Evolutionary conservation across 2,113 vertebrate genomes (phyloP).

Genomic region (Pao palembangensis): DNA sequence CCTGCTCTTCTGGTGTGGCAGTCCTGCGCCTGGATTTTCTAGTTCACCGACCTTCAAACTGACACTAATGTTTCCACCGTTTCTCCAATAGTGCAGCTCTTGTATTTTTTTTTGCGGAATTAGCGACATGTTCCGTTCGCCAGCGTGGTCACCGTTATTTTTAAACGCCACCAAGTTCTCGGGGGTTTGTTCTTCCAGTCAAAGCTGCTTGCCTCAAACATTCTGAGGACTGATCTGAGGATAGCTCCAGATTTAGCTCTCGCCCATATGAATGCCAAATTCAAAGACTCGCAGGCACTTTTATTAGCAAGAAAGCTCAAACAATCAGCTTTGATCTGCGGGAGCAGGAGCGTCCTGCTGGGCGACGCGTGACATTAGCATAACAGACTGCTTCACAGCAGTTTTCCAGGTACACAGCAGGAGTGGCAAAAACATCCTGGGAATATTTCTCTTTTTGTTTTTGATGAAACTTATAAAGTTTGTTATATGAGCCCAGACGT

Average conservation of each 20-base stretch:
- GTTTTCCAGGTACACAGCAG: slow-evolving; percentile 18
- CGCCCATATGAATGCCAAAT: slow-evolving; percentile 34
- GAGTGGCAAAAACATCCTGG: neutral
- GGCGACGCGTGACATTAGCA: slow-evolving; percentile 42
- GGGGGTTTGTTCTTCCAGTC: slow-evolving; percentile 15
- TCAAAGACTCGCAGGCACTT: slow-evolving; percentile 22
- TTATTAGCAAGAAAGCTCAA: slow-evolving; percentile 36
- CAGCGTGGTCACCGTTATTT: slow-evolving; percentile 3
- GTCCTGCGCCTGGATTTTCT: no score
- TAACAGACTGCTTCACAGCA: slow-evolving; percentile 27
- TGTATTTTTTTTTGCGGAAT: neutral
- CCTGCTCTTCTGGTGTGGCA: slow-evolving; percentile 2
- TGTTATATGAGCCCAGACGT: no score
- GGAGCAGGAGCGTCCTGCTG: slow-evolving; percentile 32
- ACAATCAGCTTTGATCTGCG: slow-evolving; percentile 51
- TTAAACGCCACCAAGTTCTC: slow-evolving; percentile 19
- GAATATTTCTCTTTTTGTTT: neutral
- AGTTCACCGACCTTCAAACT: no score
- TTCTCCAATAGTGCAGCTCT: neutral
- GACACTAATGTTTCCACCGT: no score
- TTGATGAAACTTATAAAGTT: neutral
- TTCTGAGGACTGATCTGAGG: slow-evolving; percentile 25
- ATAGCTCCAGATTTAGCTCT: slow-evolving; percentile 25
- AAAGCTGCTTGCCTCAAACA: slow-evolving; percentile 24
- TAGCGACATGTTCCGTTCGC: neutral